Evolutionary conservation across 2,888 invertebrate genomes (phyloP), one percentile per base, ranked within the genome.

Genomic region (Fissipunctia ypsillon): DNA sequence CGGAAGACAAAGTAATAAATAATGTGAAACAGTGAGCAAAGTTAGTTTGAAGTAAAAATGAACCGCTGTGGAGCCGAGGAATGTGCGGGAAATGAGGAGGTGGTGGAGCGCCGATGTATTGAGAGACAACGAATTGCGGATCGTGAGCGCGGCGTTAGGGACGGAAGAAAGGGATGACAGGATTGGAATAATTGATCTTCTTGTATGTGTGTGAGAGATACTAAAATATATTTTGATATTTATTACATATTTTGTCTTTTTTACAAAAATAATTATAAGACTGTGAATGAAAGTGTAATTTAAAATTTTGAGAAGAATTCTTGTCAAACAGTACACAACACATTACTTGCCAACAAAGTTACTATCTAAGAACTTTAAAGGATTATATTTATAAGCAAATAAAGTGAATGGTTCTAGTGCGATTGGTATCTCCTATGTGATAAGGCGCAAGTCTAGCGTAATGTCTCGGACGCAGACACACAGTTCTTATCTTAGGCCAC

Each of bases 21-120:
- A 71, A 78, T 66, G 63, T 71, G 79, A 54, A 76, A 66, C 71
- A 70, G 76, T 70, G 67, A 80, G 71, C 38, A 68, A 77, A 70
- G 60, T 76, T 69, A 50, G 19, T 38, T 59, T 73, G 61, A 48
- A 75, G 76, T 84, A 75, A 73, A 76, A 69, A 77, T 84, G 57
- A 75, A 65, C 68, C 41, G 60, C 66, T 57, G 52, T 77, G 41
- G 61, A 76, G 31, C 48, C 41, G 52, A 75, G 66, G 63, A 82
- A 75, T 82, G 60, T 45, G 73, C 43, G 19, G 81, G 64, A 72
- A 74, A 73, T 70, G 69, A 69, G 57, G 52, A 63, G 64, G 41
- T 70, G 48, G 78, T 76, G 64, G 64, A 72, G 41, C 57, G 57
- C 14, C 70, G 38, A 73, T 69, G 43, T 70, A 76, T 60, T 61